Base-by-base conservation (phyloP, 2,797 vertebrate genomes). In the Gadopsis bispinosus region DNA sequence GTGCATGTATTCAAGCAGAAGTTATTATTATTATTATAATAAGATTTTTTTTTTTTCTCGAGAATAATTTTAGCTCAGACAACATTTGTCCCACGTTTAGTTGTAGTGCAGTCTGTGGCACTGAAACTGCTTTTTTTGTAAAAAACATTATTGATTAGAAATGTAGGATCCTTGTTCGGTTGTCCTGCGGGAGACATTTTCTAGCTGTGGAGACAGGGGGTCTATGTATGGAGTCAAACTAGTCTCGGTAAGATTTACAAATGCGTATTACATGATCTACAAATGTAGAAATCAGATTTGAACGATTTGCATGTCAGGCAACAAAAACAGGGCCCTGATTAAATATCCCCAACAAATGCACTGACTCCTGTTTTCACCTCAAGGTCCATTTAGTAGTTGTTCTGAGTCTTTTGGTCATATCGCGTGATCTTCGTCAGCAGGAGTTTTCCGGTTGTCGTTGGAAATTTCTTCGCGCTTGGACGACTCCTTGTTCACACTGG, bases 11-110 rank as follows among this genome's bases (percentile, higher is more conserved):
- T 61, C 19, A 64, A 35, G 10, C 50, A 33, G 35, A 51, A 14
- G 12, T 59, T 56, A 43, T 22, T 64, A 39, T 37, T 37, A 4
- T 56, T 56, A 41, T 41, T 47, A 64, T 69, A 64, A 20, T 69
- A 66, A 0, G 17, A 50, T 73, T 31, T 41, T n/a, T 35, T 37
- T 73, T 60, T 50, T 26, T n/a, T 29, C 56, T 54, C 29, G 33
- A 70, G 62, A 78, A 56, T 77, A 66, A 64, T 83, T 80, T 76
- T 77, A 75, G 35, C 55, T 76, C 75, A 11, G 26, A 60, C 14
- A 79, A 29, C 55, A 58, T 41, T 63, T 74, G 50, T 9, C 33
- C 62, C 59, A 48, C 43, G 56, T 79, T 64, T n/a, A 45, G 60
- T 45, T 48, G 3, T 14, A 3, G 11, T 0, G 7, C 20, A 54